Evolutionary conservation across 2,888 invertebrate genomes (phyloP).

Genomic region (Muschampia plurimacula): DNA sequence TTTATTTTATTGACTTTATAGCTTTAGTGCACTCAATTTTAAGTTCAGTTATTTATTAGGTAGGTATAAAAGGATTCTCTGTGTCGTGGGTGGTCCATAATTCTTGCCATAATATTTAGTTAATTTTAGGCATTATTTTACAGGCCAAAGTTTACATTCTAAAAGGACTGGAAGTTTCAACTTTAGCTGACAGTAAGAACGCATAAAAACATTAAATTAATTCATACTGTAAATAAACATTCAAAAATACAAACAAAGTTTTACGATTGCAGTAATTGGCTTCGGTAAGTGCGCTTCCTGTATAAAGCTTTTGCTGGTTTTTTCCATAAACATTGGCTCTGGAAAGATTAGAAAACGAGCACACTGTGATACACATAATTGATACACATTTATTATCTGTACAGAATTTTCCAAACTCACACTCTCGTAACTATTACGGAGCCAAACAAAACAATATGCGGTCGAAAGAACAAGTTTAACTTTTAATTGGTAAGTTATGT

Average conservation of each 20-base stretch:
- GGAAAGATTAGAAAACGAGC: conserved; percentile 14
- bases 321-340: conserved; percentile 4
- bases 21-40: no score
- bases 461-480: conserved; percentile 7
- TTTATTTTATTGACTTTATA: no score
- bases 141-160: not conserved
- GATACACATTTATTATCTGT: conserved; percentile 19
- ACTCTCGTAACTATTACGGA: conserved; percentile 13
- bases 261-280: not conserved
- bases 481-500: conserved; percentile 23
- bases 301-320: not conserved
- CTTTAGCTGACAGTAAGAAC: not conserved
- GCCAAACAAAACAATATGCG: conserved; percentile 26
- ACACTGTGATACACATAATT: not conserved
- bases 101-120: not conserved
- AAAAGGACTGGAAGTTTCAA: not conserved
- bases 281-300: not conserved
- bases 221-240: not conserved
- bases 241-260: not conserved
- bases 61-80: no score
- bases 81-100: not conserved
- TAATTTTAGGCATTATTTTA: not conserved
- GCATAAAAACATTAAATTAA: not conserved
- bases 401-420: conserved; percentile 21
- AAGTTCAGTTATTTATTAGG: no score